phyloP scores from a whole-genome alignment of 2,888 invertebrate genomes.

The Coleophora flavipennella region DNA sequence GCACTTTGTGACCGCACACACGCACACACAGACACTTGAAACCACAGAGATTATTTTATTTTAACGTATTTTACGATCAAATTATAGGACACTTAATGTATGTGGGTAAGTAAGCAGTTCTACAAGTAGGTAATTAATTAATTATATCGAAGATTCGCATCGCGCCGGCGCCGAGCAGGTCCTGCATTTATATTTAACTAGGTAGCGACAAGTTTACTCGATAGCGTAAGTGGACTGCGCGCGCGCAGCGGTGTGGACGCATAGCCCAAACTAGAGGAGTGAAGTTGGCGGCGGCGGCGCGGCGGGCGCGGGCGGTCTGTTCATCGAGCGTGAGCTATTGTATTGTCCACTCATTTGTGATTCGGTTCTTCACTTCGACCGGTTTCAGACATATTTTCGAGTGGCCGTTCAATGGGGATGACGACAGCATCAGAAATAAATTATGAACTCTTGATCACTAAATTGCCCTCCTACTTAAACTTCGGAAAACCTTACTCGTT shows the following conservation, averaged over 20 bases:
- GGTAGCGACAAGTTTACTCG: slow-evolving; percentile 21
- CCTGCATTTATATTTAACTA: slow-evolving; percentile 52
- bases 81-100: no score
- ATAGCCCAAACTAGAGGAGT: slow-evolving; percentile 15
- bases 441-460: no score
- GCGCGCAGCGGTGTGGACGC: slow-evolving; percentile 9
- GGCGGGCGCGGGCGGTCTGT: not conserved
- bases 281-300: not conserved
- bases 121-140: slow-evolving; percentile 8
- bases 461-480: no score
- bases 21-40: no score
- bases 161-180: slow-evolving; percentile 37
- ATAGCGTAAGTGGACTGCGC: slow-evolving; percentile 11
- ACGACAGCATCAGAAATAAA: no score
- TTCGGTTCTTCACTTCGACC: no score
- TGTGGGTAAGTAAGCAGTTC: not conserved
- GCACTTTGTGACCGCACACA: no score
- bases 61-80: slow-evolving; percentile 15
- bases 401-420: no score
- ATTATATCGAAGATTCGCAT: slow-evolving; percentile 25
- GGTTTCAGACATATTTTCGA: no score
- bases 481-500: no score
- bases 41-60: slow-evolving; percentile 37
- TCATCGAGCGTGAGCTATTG: no score
- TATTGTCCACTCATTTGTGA: no score